These are phyloP conservation scores for Oscheius sp. DNA, from an alignment of 2,888 invertebrate genomes.

Conservation along the genomic window DNA sequence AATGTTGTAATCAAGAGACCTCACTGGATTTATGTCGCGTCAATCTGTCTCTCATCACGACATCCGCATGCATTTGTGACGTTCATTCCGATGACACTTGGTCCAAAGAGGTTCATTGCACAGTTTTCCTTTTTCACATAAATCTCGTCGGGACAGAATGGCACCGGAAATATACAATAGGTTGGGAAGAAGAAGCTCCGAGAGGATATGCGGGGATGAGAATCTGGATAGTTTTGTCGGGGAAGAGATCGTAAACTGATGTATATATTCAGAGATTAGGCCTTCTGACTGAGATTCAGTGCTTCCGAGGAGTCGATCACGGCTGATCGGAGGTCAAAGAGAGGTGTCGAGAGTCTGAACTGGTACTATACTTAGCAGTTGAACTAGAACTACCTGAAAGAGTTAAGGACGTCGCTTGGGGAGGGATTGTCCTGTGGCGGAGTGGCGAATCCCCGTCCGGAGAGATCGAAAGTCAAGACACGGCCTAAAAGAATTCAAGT, in stretches of 20 bases:
- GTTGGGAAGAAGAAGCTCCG: constrained; percentile 10
- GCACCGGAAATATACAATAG: constrained; percentile 28
- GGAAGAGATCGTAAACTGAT: neutral
- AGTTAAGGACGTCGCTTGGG: constrained; percentile 50
- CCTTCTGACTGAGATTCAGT: constrained; percentile 34
- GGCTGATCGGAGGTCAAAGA: constrained; percentile 38
- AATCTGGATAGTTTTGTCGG: neutral
- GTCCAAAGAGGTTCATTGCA: neutral
- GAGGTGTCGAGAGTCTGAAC: constrained; percentile 40
- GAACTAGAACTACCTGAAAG: constrained; percentile 40
- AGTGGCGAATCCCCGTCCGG: constrained; percentile 52
- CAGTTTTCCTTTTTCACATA: neutral
- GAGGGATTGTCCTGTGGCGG: constrained; percentile 47
- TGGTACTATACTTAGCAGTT: neutral
- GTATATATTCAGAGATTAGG: neutral
- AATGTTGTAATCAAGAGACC: constrained; percentile 31
- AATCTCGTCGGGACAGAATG: constrained; percentile 21
- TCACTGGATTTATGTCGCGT: constrained; percentile 37
- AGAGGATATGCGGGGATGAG: constrained; percentile 1
- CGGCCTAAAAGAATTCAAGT: constrained; percentile 15
- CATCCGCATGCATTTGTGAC: constrained; percentile 38
- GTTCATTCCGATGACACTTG: neutral
- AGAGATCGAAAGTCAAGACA: constrained; percentile 44
- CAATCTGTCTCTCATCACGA: constrained; percentile 41
- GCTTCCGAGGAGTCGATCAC: constrained; percentile 17